Conservation (phyloP, 1,140 invertebrate species). For the Saccostrea echinata region DNA sequence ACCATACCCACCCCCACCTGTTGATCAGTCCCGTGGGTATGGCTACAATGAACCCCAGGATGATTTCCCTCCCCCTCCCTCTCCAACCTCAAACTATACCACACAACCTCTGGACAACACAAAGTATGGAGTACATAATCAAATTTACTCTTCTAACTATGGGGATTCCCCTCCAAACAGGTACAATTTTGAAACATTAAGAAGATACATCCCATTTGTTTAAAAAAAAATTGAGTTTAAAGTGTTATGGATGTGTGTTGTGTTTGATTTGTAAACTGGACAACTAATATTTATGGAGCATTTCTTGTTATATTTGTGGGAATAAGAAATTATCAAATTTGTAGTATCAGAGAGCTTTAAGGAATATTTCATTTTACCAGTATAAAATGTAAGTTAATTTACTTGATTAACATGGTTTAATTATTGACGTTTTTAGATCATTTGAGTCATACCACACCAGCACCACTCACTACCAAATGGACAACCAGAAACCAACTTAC, state of each 20-base stretch:
- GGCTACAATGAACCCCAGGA: constrained; percentile 60
- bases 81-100: constrained; percentile 61
- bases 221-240: constrained; percentile 47
- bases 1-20: constrained; percentile 57
- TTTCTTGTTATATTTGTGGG: too few species aligned
- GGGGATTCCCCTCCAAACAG: constrained; percentile 31
- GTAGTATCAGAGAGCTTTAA: too few species aligned
- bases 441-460: constrained; percentile 10
- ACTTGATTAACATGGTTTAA: too few species aligned
- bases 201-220: constrained; percentile 52
- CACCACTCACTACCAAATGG: constrained; percentile 24
- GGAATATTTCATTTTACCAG: too few species aligned
- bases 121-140: constrained; percentile 50
- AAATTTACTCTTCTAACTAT: constrained; percentile 30
- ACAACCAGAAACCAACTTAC: constrained; percentile 15
- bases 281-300: too few species aligned
- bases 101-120: constrained; percentile 50
- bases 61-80: constrained; percentile 66
- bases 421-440: background rate
- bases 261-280: too few species aligned
- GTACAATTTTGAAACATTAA: constrained; percentile 43
- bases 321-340: too few species aligned
- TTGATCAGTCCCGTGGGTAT: constrained; percentile 52
- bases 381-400: too few species aligned
- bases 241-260: too few species aligned